A percentile compares a stretch with the other conserved stretches of the same genome.
phyloP scores from a whole-genome alignment of 1,140 invertebrate species.

The Idris sp. region DNA sequence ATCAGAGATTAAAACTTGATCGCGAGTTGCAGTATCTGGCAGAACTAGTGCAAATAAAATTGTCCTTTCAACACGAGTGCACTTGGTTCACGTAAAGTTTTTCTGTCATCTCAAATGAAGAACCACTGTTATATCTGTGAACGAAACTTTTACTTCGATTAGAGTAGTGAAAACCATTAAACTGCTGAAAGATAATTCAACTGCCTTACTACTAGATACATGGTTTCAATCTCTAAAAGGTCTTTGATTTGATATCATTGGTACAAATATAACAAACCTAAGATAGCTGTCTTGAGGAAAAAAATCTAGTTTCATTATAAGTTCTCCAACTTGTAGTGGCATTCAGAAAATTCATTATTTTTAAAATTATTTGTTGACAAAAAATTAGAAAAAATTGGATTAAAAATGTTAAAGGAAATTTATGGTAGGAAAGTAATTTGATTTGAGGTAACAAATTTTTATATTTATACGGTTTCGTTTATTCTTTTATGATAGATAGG shows the following conservation, averaged over 20 bases:
- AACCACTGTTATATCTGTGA: conserved; percentile 54
- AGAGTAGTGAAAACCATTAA: conserved; percentile 48
- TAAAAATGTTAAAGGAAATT: too few species aligned
- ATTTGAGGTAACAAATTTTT: background rate
- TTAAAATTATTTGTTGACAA: background rate
- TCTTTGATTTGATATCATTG: conserved; percentile 28
- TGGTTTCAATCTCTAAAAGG: conserved; percentile 67
- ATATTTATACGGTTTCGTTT: background rate
- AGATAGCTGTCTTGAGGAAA: background rate
- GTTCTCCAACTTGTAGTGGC: too few species aligned
- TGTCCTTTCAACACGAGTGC: conserved; percentile 50
- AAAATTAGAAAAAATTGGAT: too few species aligned
- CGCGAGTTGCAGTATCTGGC: conserved; percentile 50
- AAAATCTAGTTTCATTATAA: too few species aligned
- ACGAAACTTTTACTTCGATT: conserved; percentile 63
- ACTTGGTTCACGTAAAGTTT: conserved; percentile 50
- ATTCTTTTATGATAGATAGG: too few species aligned
- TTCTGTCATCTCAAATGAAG: conserved; percentile 61
- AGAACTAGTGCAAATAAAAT: conserved; percentile 57
- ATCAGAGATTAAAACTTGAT: conserved; percentile 63
- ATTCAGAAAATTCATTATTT: conserved; percentile 6
- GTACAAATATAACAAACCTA: conserved; percentile 16
- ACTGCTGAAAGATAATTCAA: conserved; percentile 66
- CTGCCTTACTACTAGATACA: conserved; percentile 63
- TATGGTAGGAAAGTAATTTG: too few species aligned